Evolutionary conservation across 2,888 invertebrate species (phyloP), one percentile per base, ranked within the genome.

Genomic region (Coelinius sp.): DNA sequence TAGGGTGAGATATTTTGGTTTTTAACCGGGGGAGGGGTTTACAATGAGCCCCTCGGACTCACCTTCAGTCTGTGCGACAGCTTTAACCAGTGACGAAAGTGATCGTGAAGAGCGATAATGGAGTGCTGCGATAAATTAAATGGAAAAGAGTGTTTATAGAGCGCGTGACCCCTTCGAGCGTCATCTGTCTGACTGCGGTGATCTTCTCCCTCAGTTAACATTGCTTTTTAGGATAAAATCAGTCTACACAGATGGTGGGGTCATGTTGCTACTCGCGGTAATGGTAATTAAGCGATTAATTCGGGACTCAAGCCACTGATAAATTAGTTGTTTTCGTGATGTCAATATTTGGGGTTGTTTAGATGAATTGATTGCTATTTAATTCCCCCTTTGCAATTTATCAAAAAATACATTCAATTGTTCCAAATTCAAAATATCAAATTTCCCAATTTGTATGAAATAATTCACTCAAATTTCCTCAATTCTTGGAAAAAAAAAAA

Each of bases 61-160:
- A 59, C 59, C 59, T 59, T 59, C 20, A 17, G 22, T 31, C 31
- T 59, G 20, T n/a, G 31, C 20, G 35, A 59, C 35, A 35, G 35
- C 35, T 38, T 27, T 56, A 53, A 35, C 66, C 52, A 20, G 52
- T 71, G 78, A 79, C 78, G 82, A 82, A 75, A 79, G 79, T 78
- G 82, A 81, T 84, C 79, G 59, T 35, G 74, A 70, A 73, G 59
- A 62, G 75, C 71, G 83, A 83, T 84, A 84, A 84, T 81, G 77
- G 75, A 76, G 38, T 63, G 73, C 75, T 69, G 70, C 76, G 77
- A 56, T 65, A 70, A 70, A 70, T 70, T 70, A 65, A 44, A 71
- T 59, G 72, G 65, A 20, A 69, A 35, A 49, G 46, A 49, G 46
- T 49, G 46, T 49, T 31, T 49, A 49, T 49, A 10, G 59, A 14